Conservation (phyloP, 2,797 vertebrate species). For the Macropus fuliginosus region DNA sequence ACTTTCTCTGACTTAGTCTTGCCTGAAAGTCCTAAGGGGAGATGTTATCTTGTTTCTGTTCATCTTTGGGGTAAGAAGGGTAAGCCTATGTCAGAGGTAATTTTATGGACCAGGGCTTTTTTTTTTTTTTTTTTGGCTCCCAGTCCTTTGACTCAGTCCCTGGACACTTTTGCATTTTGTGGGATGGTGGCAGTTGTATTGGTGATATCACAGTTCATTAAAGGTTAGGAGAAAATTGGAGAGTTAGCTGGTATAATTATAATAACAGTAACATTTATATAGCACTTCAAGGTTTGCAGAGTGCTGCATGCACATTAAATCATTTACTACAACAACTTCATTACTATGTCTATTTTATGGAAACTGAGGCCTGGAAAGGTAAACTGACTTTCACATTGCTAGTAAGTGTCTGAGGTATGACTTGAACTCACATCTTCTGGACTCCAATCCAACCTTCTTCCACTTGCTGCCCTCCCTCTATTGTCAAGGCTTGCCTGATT, state of each 20-base stretch:
- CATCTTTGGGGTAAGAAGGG: neutral
- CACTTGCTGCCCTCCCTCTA: neutral
- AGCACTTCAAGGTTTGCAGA: neutral
- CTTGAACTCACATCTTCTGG: neutral
- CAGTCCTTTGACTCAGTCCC: neutral
- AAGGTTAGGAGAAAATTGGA: neutral
- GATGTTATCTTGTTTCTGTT: neutral
- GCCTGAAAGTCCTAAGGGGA: neutral
- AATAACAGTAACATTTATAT: neutral
- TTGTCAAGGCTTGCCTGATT: neutral
- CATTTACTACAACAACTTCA: neutral
- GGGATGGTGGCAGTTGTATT: neutral
- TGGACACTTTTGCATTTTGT: neutral
- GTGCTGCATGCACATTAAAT: neutral
- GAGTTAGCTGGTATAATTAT: neutral
- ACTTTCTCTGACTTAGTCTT: neutral
- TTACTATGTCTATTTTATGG: neutral
- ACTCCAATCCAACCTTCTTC: neutral
- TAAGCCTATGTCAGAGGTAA: neutral
- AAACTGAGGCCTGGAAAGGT: neutral
- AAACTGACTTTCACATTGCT: neutral
- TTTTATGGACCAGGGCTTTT: neutral
- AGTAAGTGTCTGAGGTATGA: neutral
- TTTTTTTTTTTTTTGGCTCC: neutral
- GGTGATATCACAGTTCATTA: constrained; percentile 21